Base-by-base conservation (phyloP, 2,888 invertebrate genomes). In the Sinelater perroti region DNA sequence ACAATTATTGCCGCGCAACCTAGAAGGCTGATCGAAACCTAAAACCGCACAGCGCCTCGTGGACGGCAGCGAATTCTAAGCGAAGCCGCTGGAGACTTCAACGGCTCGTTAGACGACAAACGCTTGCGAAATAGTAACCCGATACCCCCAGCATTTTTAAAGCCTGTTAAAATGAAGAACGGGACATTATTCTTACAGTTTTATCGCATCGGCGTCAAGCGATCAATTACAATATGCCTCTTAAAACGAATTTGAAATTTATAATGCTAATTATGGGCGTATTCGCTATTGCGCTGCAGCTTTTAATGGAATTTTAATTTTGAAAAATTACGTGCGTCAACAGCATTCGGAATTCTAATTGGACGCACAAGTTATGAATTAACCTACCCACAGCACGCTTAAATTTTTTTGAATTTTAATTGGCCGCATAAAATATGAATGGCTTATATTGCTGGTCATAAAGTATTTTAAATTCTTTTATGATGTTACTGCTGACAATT, bases 71-170 rank as follows among this genome's bases (percentile, higher is more conserved):
- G n/a, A n/a, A 38, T 2, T 6, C 18, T 3, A n/a, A 18, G 17
- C 8, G 7, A 36, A 18, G 18, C 17, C 35, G 2, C 3, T 31
- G 38, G 38, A 18, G 38, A 24, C n/a, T 40, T 40, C 24, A n/a
- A 40, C 38, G 38, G 11, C 21, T 14, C 21, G 24, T 40, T 40
- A 24, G 6, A 26, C 40, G 14, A 40, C 14, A 40, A 38, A 40
- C 40, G n/a, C 24, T 24, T 40, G 40, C 40, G 26, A 40, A 40
- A 24, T 13, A 21, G 40, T 40, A 40, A 40, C n/a, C 7, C 16
- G 40, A 40, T 24, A 40, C 8, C 8, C 2, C 8, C 11, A 21
- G 6, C 10, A 10, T 38, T 38, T 24, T 38, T 13, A 38, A 38
- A 38, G 13, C 7, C 8, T 13, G 24, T 10, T 24, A 13, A 40